Base-by-base conservation (phyloP, 2,113 vertebrate genomes). In the Bufo gargarizans region DNA sequence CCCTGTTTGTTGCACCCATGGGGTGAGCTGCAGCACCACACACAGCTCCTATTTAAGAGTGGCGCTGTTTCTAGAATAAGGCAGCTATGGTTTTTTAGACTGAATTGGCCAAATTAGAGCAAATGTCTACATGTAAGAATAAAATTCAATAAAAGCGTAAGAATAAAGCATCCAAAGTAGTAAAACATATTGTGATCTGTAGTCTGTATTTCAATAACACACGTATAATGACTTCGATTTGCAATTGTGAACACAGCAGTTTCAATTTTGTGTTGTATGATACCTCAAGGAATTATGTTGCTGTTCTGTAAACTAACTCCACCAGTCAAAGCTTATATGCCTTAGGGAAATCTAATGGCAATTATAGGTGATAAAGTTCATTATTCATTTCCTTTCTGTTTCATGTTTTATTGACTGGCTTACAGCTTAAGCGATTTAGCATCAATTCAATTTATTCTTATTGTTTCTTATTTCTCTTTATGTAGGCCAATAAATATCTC, bases 351-450 rank as follows among this genome's bases (percentile, higher is more conserved):
- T 82, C 50, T 82, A 82, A 72, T 63, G 55, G 58, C 47, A 76
- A 88, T 77, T 74, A 77, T 88, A 83, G 86, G 86, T 77, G 69
- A 82, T 74, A 88, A 74, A 88, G 86, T 83, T 88, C 80, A 88
- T 53, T 88, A 83, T 77, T 88, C 79, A 88, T 88, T 88, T 88
- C 86, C 86, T 83, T 58, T 88, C 78, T 82, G 65, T 82, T 88
- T 86, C 71, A 86, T 77, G 59, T 65, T 86, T 55, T 86, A 79
- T 86, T 86, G 78, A 77, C 49, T 78, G 61, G 59, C 47, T 86
- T 86, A 22, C 58, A 53, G 16, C 59, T 86, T 86, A 86, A 86
- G 65, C 85, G 58, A 17, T 86, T 86, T 86, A 79, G 63, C 61
- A 79, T 86, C 49, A 69, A 79, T 86, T 86, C 77, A 79, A 65